A percentile compares a stretch with the other conserved stretches of the same genome.
phyloP scores from a whole-genome alignment of 2,113 vertebrate species.

The Sterna hirundo region DNA sequence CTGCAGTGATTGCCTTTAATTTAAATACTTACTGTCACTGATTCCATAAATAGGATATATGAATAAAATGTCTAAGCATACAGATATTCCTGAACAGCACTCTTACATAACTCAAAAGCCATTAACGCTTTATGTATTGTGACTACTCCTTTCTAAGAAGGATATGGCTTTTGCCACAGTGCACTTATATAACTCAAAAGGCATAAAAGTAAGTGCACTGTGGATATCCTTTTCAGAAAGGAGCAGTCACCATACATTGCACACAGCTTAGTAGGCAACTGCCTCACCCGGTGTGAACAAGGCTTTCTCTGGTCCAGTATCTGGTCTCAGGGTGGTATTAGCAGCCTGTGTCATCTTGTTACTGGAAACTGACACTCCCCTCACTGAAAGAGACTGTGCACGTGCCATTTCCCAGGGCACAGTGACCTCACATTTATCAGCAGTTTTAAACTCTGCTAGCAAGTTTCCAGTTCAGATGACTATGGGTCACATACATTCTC shows the following conservation, averaged over 20 bases:
- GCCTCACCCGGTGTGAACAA: neutral
- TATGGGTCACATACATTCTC: neutral
- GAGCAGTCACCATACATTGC: neutral
- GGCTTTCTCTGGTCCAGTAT: neutral
- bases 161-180: neutral
- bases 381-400: rapidly evolving
- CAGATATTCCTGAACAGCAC: neutral
- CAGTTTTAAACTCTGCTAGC: neutral
- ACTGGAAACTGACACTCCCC: neutral
- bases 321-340: neutral
- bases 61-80: neutral
- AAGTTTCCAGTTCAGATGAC: neutral
- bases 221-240: neutral
- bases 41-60: neutral
- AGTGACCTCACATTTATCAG: neutral
- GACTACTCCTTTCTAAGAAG: neutral
- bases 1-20: neutral
- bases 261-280: neutral
- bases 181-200: neutral
- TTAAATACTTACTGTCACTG: neutral
- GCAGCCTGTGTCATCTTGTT: neutral
- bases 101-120: neutral
- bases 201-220: neutral
- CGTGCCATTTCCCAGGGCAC: neutral
- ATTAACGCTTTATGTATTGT: neutral